A percentile compares a stretch with the other conserved stretches of the same genome.
phyloP scores from a whole-genome alignment of 2,797 vertebrate species.

The Hoplostethus mediterraneus region DNA sequence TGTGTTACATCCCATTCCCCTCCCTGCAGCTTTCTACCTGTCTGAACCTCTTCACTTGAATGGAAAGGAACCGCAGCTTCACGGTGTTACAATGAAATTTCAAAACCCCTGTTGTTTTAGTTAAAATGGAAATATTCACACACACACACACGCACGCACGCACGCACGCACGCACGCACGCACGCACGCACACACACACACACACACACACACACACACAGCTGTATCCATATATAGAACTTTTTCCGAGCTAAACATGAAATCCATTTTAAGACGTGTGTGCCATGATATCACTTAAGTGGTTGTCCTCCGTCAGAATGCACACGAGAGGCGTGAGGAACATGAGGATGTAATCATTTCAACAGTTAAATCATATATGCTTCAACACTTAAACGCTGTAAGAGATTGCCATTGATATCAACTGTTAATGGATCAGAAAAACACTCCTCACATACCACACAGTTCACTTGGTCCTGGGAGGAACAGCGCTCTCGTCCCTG shows the following conservation, averaged over 20 bases:
- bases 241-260: conserved; percentile 34
- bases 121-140: conserved; percentile 24
- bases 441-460: conserved; percentile 18
- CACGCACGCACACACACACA: background rate
- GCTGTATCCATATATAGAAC: conserved; percentile 24
- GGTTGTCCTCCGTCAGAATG: conserved; percentile 25
- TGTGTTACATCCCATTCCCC: conserved; percentile 43
- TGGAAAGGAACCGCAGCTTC: conserved; percentile 40
- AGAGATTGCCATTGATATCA: conserved; percentile 53
- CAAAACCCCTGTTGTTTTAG: conserved; percentile 49
- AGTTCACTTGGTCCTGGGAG: conserved; percentile 47
- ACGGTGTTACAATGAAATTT: conserved; percentile 59
- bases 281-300: conserved; percentile 16
- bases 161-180: conserved; percentile 6
- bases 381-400: conserved; percentile 48
- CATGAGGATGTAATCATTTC: conserved; percentile 36
- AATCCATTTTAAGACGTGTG: conserved; percentile 42
- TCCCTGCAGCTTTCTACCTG: conserved; percentile 55
- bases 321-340: conserved; percentile 12
- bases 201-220: conserved; percentile 9
- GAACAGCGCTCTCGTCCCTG: conserved; percentile 70
- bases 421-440: conserved; percentile 62
- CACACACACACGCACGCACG: background rate
- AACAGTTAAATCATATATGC: conserved; percentile 63
- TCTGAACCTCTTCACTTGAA: conserved; percentile 62